A percentile compares a stretch with the other conserved stretches of the same genome.
These are phyloP conservation scores for Psix sp. DNA, from an alignment of 1,140 invertebrate species.

Conservation along the genomic window DNA sequence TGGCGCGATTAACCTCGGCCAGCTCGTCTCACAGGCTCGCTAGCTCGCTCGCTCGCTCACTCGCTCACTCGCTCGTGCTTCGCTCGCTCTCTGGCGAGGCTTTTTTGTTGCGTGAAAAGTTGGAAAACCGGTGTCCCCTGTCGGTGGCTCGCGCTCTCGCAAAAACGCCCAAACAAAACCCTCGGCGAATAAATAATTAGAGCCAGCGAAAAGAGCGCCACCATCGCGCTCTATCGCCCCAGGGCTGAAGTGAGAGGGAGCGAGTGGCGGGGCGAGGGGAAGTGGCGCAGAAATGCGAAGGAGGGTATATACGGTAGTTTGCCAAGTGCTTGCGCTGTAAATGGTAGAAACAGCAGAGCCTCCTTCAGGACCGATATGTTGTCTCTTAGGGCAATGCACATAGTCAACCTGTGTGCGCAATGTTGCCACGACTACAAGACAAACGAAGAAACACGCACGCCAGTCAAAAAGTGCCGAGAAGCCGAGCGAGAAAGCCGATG, in stretches of 20 bases:
- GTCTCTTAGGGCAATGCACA: slow-evolving; percentile 35
- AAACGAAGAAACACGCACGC: slow-evolving; percentile 38
- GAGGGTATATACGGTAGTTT: slow-evolving; percentile 20
- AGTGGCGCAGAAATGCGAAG: background rate
- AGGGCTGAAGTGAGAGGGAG: background rate
- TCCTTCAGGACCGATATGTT: slow-evolving; percentile 37
- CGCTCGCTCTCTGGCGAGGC: slow-evolving; percentile 10
- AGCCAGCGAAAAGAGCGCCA: slow-evolving; percentile 7
- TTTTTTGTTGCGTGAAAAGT: slow-evolving; percentile 50
- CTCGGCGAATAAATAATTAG: slow-evolving; percentile 32
- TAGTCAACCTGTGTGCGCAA: slow-evolving; percentile 43
- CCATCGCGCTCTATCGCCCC: background rate
- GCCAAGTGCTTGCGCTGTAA: slow-evolving; percentile 29
- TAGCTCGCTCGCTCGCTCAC: slow-evolving; percentile 14
- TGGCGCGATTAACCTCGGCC: slow-evolving; percentile 51
- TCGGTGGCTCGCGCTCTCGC: slow-evolving; percentile 18
- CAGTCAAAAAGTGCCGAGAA: slow-evolving; percentile 22
- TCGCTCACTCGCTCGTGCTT: no score
- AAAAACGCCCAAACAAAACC: slow-evolving; percentile 28
- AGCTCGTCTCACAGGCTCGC: slow-evolving; percentile 18
- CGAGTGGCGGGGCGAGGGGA: background rate
- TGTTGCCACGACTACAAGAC: slow-evolving; percentile 51
- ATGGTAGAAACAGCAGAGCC: slow-evolving; percentile 36
- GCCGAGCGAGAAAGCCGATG: slow-evolving; percentile 27
- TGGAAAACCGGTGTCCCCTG: slow-evolving; percentile 54